A percentile compares a stretch with the other conserved stretches of the same genome.
These are phyloP conservation scores for Cladorhizidae sp. DNA, from an alignment of 37 sponge, comb jelly and placozoan genomes.

Conservation along the genomic window DNA sequence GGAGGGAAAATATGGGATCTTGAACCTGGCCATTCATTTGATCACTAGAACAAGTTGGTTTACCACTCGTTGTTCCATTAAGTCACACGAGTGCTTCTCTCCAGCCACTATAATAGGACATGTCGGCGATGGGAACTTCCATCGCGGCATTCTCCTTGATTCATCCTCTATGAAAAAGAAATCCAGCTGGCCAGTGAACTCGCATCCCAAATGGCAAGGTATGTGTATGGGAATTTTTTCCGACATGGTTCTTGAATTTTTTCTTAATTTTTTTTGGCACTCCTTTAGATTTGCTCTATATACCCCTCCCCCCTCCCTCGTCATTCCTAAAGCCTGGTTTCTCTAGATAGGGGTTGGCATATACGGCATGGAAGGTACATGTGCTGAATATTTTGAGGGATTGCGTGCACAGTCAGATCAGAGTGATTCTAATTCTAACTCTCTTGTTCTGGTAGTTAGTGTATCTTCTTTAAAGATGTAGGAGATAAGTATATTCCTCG, in stretches of 20 bases:
- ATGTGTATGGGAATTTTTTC: not conserved
- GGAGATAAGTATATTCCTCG: too few species aligned
- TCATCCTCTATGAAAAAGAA: conserved; percentile 55
- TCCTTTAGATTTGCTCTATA: not conserved
- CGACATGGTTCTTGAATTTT: not conserved
- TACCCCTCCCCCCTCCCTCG: not conserved
- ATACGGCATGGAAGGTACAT: too few species aligned
- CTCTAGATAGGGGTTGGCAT: too few species aligned
- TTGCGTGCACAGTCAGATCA: not conserved
- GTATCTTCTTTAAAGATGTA: too few species aligned
- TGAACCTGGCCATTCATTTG: too few species aligned
- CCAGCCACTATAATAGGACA: conserved; percentile 89
- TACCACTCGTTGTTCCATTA: not conserved
- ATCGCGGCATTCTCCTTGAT: conserved; percentile 64
- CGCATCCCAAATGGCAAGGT: conserved; percentile 47
- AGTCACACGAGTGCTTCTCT: too few species aligned
- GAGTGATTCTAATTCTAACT: not conserved
- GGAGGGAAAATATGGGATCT: too few species aligned
- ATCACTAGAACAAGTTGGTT: not conserved
- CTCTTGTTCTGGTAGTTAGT: too few species aligned
- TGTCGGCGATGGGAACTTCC: conserved; percentile 97
- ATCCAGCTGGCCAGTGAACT: conserved; percentile 41
- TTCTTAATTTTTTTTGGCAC: too few species aligned
- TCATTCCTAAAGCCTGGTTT: not conserved
- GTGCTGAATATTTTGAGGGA: too few species aligned